Evolutionary conservation across 1,140 invertebrate species (phyloP).

Genomic region (Calliphora vicina): DNA sequence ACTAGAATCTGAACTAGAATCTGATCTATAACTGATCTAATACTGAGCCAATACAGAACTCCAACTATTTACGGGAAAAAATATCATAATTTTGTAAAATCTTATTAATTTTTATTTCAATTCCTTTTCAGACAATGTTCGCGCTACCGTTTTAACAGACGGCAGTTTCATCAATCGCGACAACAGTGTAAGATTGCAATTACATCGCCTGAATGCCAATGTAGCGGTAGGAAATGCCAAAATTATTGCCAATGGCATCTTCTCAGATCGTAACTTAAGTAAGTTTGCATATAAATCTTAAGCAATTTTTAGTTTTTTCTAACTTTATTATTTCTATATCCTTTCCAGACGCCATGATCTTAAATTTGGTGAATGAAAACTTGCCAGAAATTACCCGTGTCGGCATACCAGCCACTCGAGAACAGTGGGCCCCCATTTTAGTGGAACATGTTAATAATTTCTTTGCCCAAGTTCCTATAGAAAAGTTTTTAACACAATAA

Average conservation of each 20-base stretch:
- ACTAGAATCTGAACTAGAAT: too few relatives aligned
- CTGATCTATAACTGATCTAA: too few relatives aligned
- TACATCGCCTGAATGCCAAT: constrained; percentile 57
- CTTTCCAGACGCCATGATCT: constrained; percentile 55
- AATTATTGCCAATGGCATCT: constrained; percentile 57
- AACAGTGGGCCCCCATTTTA: constrained; percentile 60
- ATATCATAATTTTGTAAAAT: too few relatives aligned
- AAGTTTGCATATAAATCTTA: constrained; percentile 37
- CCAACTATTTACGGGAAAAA: too few relatives aligned
- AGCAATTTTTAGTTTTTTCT: background rate
- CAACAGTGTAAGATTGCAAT: constrained; percentile 48
- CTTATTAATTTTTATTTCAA: too few relatives aligned
- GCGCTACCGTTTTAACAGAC: constrained; percentile 56
- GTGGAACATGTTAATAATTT: constrained; percentile 58
- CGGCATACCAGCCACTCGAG: constrained; percentile 59
- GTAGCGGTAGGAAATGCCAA: constrained; percentile 53
- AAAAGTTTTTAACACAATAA: constrained; percentile 57
- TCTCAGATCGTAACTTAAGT: constrained; percentile 60
- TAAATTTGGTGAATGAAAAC: constrained; percentile 61
- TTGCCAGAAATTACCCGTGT: constrained; percentile 58
- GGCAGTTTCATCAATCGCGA: constrained; percentile 49
- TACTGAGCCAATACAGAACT: too few relatives aligned
- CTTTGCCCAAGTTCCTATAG: constrained; percentile 59
- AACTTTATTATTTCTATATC: background rate
- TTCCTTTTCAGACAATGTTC: constrained; percentile 53